phyloP scores from a whole-genome alignment of 1,140 invertebrate genomes.

The Drosophila ohnishii region DNA sequence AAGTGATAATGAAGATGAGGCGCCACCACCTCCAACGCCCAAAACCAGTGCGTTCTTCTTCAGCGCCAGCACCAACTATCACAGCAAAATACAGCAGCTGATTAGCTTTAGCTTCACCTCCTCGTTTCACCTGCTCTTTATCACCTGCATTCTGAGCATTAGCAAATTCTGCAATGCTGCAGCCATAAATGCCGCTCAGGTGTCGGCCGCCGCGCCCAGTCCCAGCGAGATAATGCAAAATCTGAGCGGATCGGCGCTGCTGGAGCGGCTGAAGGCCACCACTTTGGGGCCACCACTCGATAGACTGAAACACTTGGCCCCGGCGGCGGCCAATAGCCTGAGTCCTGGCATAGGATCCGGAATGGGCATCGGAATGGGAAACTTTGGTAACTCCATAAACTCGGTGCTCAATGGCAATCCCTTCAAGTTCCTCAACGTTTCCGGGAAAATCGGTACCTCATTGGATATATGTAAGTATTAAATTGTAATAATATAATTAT shows the following conservation, averaged over 20 bases:
- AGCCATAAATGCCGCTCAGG: slow-evolving; percentile 63
- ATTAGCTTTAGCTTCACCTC: slow-evolving; percentile 80
- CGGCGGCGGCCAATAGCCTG: slow-evolving; percentile 64
- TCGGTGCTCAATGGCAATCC: slow-evolving; percentile 56
- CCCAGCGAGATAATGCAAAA: slow-evolving; percentile 65
- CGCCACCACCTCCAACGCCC: slow-evolving; percentile 16
- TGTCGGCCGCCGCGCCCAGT: slow-evolving; percentile 58
- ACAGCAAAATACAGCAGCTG: slow-evolving; percentile 74
- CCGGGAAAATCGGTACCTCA: slow-evolving; percentile 57
- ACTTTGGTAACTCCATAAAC: slow-evolving; percentile 44
- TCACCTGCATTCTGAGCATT: slow-evolving; percentile 72
- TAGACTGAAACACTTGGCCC: slow-evolving; percentile 49
- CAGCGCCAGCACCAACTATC: slow-evolving; percentile 70
- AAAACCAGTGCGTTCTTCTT: slow-evolving; percentile 60
- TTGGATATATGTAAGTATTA: slow-evolving; percentile 66
- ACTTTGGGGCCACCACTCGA: slow-evolving; percentile 65
- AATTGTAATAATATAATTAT: neutral
- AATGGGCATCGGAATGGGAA: slow-evolving; percentile 31
- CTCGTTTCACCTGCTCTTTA: slow-evolving; percentile 69
- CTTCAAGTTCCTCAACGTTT: slow-evolving; percentile 58
- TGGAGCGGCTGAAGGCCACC: slow-evolving; percentile 60
- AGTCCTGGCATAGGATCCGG: slow-evolving; percentile 19
- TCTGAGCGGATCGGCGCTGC: slow-evolving; percentile 53
- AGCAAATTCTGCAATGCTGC: slow-evolving; percentile 77
- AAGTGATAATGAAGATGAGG: slow-evolving; percentile 13